Evolutionary conservation across 2,888 invertebrate genomes (phyloP), one percentile per base, ranked within the genome.

Genomic region (Zygothrica quintamaculata): DNA sequence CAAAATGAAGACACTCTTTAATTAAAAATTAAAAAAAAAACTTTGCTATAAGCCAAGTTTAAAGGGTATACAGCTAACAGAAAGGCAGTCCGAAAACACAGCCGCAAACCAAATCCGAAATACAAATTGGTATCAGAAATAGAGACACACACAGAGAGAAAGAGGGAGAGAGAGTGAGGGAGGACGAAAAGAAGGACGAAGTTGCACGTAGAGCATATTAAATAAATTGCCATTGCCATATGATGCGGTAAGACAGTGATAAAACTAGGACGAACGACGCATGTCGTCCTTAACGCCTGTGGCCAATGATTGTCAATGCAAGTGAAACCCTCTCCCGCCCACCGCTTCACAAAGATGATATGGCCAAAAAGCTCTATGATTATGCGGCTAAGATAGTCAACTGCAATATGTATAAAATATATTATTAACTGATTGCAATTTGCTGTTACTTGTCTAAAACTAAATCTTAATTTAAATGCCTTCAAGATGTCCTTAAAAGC

Each of bases 121-220:
- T 22, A 2, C 5, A 25, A 56, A 56, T 61, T 37, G 25, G 47
- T 44, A 65, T 48, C 33, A 37, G 43, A 33, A 50, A 15, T 70
- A 12, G 16, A 46, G 46, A 37, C 37, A 47, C 22, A 25, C 9
- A 5, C 13, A 13, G 34, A 15, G 33, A 44, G 39, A 44, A 61
- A 29, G 29, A 46, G 3, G 18, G 18, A n/a, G n/a, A n/a, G n/a
- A n/a, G n/a, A n/a, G n/a, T n/a, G n/a, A n/a, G n/a, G n/a, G n/a
- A n/a, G n/a, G 47, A 48, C 40, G 57, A 40, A 57, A 48, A 48
- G 59, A 48, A 77, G 73, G 69, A 82, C 65, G n/a, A 22, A 22
- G 18, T 18, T 74, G 66, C 86, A 81, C 86, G 86, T 81, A 76
- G 67, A 67, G 70, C 80, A 84, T 84, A 81, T 86, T 84, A 81